These are phyloP conservation scores for Tenthredo mesomela DNA, from an alignment of 2,888 invertebrate genomes.

Conservation along the genomic window DNA sequence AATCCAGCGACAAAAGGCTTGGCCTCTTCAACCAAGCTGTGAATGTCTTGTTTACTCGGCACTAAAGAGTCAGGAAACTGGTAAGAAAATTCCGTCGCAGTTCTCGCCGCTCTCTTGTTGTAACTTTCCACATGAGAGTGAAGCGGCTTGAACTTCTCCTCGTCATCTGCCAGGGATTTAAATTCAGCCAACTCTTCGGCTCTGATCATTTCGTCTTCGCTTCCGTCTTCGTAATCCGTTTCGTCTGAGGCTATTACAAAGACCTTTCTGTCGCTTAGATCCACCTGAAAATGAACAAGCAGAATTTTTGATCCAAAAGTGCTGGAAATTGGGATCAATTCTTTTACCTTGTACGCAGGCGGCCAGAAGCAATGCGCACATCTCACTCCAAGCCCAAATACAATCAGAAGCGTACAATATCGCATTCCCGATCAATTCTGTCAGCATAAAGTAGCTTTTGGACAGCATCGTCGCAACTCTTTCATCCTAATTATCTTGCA, in stretches of 20 bases:
- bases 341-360: constrained; percentile 55
- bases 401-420: constrained; percentile 54
- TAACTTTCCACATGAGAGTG: constrained; percentile 72
- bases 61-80: background rate
- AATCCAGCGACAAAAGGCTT: constrained; percentile 68
- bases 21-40: constrained; percentile 57
- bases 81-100: constrained; percentile 50
- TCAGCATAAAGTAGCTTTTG: constrained; percentile 18
- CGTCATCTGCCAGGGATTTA: constrained; percentile 63
- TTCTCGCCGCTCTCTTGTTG: constrained; percentile 64
- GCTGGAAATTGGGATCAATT: too few relatives aligned
- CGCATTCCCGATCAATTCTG: constrained; percentile 38
- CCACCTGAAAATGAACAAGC: constrained; percentile 59
- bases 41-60: constrained; percentile 3
- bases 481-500: constrained; percentile 75
- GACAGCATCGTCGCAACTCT: background rate
- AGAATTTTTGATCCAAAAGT: background rate
- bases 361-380: constrained; percentile 58
- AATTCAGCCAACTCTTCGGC: constrained; percentile 65
- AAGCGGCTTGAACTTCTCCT: constrained; percentile 71
- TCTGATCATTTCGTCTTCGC: constrained; percentile 77
- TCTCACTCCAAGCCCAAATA: constrained; percentile 54
- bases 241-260: constrained; percentile 71
- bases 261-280: constrained; percentile 63
- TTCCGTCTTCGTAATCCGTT: constrained; percentile 72